Base-by-base conservation (phyloP, 2,888 invertebrate genomes). In the Zonitis immaculata region DNA sequence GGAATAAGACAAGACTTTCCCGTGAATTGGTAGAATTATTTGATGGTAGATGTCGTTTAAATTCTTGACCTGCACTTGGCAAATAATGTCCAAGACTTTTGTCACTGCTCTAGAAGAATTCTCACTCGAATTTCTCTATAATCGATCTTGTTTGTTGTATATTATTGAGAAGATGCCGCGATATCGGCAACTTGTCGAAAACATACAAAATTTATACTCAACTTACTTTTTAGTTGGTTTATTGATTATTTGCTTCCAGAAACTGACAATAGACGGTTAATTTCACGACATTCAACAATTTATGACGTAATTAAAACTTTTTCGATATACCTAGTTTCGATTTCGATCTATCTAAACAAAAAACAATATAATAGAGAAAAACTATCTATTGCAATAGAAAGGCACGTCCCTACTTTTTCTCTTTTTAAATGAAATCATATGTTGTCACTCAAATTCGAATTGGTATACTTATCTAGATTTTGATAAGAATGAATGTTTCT, bases 211-310 rank as follows among this genome's bases (percentile, higher is more conserved):
- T n/a, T n/a, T n/a, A n/a, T n/a, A n/a, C n/a, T n/a, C n/a, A n/a
- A n/a, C n/a, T n/a, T n/a, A n/a, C n/a, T n/a, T n/a, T n/a, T 49
- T 22, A 55, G 52, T 56, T 59, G 59, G 57, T 61, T 61, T 59
- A 54, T 51, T 57, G 57, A 52, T 56, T 54, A 61, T 52, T 59
- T 57, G 52, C 52, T 28, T 27, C n/a, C 26, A 43, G 54, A 52
- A 54, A 59, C 56, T 49, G 54, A 54, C 54, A 61, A 56, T 56
- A 53, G 53, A 53, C 58, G 56, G 57, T 59, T 59, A 59, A 59
- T 59, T 59, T 55, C 51, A 56, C 52, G 59, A 61, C 59, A 39
- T 6, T 52, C 51, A 26, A 44, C 46, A 51, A 53, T 51, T 59
- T 58, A 53, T 56, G 54, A 53, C 55, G 39, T 56, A 61, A 58